Conservation (phyloP, 1,140 invertebrate species). For the Bombus sylvicola region DNA sequence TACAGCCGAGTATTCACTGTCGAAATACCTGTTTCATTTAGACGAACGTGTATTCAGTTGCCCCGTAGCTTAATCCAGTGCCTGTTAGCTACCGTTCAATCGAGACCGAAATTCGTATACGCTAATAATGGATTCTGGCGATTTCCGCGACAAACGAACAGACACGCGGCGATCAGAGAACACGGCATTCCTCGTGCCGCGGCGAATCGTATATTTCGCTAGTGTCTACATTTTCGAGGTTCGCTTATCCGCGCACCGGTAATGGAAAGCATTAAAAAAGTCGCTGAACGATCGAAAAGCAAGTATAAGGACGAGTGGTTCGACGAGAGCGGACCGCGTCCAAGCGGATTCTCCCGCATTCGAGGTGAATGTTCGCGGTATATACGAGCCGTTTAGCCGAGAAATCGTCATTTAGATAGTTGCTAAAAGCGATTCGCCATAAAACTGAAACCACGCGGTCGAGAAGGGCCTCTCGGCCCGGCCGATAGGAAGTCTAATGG, state of each 20-base stretch:
- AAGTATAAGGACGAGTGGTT: conserved; percentile 33
- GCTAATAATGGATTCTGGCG: no score
- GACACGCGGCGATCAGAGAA: not conserved
- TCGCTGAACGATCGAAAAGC: conserved; percentile 54
- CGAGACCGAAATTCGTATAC: not conserved
- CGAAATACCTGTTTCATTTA: no score
- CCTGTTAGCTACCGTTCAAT: not conserved
- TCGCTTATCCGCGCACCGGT: conserved; percentile 59
- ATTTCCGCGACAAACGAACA: not conserved
- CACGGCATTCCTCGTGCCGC: not conserved
- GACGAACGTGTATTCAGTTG: not conserved
- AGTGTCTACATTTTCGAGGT: conserved; percentile 66
- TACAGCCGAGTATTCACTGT: no score
- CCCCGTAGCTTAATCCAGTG: not conserved
- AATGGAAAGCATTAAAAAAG: conserved; percentile 68
- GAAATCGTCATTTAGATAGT: conserved; percentile 80
- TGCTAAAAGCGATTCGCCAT: conserved; percentile 81
- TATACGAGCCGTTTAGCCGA: conserved; percentile 67
- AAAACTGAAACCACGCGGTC: conserved; percentile 73
- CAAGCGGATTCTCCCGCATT: conserved; percentile 1
- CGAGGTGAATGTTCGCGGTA: not conserved
- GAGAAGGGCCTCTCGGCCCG: conserved; percentile 31
- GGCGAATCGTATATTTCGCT: conserved; percentile 48
- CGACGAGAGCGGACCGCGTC: not conserved
- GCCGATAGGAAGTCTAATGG: conserved; percentile 76